Base-by-base conservation (phyloP, 2,797 vertebrate genomes). In the Eulemur rubriventer region DNA sequence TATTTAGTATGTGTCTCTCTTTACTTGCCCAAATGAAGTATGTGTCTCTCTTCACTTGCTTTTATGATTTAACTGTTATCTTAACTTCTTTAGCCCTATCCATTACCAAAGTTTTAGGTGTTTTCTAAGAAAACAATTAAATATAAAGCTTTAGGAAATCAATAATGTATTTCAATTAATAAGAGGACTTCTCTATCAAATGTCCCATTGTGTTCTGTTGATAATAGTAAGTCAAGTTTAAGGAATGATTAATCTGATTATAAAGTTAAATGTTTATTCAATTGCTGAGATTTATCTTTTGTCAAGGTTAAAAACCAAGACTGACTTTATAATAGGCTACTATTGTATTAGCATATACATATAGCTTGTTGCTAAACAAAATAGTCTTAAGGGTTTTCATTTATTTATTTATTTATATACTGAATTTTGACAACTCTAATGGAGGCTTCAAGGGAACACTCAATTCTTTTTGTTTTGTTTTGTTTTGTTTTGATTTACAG, bases 141-240 rank as follows among this genome's bases (percentile, higher is more conserved):
- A 84, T 17, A 76, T 30, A 63, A 83, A 63, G 20, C 30, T 78
- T 57, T 17, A n/a, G 57, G 18, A 96, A 85, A 59, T 89, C 59
- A 76, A 78, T 28, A 88, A 92, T 84, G 55, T 33, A 83, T n/a
- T 92, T 92, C n/a, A 59, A 41, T 93, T 89, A 67, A 73, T 93
- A 86, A 76, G 50, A 33, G 48, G 10, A 91, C 57, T 67, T 95
- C 17, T 91, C 10, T 86, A 46, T 89, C 59, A 95, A 87, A 93
- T 65, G 12, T 1, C 55, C 16, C 84, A 20, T 81, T 93, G 30
- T 16, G 2, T 67, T 67, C 79, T 33, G 55, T 43, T 92, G 69
- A 61, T 92, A 89, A 65, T 59, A 67, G n/a, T 67, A 88, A 88
- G 13, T 82, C 70, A 57, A 81, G 43, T 76, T 59, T 91, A 87